Base-by-base conservation (phyloP, 2,888 invertebrate species). In the Oxytorus armatus region DNA sequence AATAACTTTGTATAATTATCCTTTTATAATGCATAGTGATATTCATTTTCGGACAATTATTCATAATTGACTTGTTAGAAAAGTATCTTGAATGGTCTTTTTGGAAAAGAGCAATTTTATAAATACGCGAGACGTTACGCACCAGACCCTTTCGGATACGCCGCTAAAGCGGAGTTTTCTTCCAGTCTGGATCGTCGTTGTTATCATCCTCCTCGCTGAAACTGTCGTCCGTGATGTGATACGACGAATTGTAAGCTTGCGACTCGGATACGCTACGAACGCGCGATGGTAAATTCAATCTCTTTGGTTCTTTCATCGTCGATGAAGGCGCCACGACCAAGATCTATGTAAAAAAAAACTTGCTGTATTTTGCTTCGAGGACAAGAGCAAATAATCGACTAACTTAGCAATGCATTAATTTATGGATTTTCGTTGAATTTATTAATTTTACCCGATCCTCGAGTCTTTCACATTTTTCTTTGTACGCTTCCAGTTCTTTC, bases 101-200 rank as follows among this genome's bases (percentile, higher is more conserved):
- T 36, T 10, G 36, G 21, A 11, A 11, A 21, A n/a, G 23, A 4
- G n/a, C 8, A 29, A n/a, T 42, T 36, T n/a, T n/a, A n/a, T n/a
- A n/a, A n/a, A n/a, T n/a, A n/a, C n/a, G n/a, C 33, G 10, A 74
- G 10, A 42, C 3, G 16, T 33, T 44, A 44, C 44, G 2, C n/a
- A 3, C 91, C 85, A 90, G 78, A n/a, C n/a, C n/a, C 51, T 86
- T 90, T 53, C 86, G 87, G 55, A 92, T 86, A 57, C 91, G 93
- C 82, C 93, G 94, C 69, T 93, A 94, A 0, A 95, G 89, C 0
- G 96, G 96, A 0, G 96, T 96, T 44, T 93, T 93, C 39, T 91
- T 92, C 96, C 96, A 96, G 86, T 96, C 96, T 0, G 96, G 96
- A 89, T 96, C 96, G 3, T 92, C 92, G 33, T 89, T 86, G 0